Conservation (phyloP, 2,113 vertebrate species). For the Toxotes chatareus region DNA sequence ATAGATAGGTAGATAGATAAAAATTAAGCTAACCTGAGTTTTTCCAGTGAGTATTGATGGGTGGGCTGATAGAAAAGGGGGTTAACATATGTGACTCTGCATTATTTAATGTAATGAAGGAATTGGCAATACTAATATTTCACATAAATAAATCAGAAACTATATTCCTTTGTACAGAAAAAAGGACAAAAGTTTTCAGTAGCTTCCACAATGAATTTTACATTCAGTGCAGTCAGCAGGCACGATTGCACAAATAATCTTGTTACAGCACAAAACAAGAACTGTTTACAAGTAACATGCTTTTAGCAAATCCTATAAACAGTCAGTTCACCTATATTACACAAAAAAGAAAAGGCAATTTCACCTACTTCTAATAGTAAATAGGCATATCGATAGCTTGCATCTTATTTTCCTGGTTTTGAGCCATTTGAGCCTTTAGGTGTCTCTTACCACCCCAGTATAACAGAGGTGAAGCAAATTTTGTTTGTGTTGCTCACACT, state of each 20-base stretch:
- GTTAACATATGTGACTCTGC: slow-evolving; percentile 19
- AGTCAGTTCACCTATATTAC: neutral
- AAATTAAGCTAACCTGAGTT: too few relatives aligned
- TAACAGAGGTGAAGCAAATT: neutral
- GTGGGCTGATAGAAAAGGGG: neutral
- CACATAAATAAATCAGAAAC: neutral
- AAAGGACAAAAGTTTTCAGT: neutral
- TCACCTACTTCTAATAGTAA: neutral
- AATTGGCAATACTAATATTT: neutral
- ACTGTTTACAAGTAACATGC: neutral
- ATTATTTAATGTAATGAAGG: slow-evolving; percentile 18
- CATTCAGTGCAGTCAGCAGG: neutral
- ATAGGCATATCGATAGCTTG: neutral
- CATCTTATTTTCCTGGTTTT: neutral
- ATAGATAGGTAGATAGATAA: slow-evolving; percentile 35
- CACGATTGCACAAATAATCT: neutral
- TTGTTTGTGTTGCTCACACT: neutral
- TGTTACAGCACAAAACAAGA: neutral
- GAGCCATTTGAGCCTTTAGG: neutral
- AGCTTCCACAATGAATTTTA: neutral
- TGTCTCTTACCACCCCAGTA: neutral
- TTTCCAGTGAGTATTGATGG: neutral
- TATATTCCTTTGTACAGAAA: neutral
- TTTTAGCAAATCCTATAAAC: slow-evolving; percentile 2
- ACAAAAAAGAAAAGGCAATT: neutral